These are phyloP conservation scores for Porites cylindrica DNA, from an alignment of 92 coral and sea anemone genomes.

Conservation along the genomic window DNA sequence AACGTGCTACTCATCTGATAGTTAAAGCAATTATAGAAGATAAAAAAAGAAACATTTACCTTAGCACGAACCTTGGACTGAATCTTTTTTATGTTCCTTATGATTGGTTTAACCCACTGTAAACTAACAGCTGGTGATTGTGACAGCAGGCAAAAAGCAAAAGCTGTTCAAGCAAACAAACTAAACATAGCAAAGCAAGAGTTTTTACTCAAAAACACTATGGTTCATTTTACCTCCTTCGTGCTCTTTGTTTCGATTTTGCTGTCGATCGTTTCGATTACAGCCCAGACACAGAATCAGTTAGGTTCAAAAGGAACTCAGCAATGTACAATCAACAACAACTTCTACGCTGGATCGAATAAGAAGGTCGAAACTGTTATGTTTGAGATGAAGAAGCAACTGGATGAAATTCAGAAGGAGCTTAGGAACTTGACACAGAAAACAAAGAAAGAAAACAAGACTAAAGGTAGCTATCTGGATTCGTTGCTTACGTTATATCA, in stretches of 20 bases:
- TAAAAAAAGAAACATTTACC: too few relatives aligned
- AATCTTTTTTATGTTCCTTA: background rate
- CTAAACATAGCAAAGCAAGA: background rate
- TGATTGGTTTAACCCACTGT: background rate
- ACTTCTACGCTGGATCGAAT: background rate
- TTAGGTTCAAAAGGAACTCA: background rate
- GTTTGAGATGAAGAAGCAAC: conserved; percentile 2
- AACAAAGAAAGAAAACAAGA: background rate
- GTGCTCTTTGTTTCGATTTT: background rate
- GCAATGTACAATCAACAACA: background rate
- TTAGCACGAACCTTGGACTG: background rate
- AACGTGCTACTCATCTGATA: too few relatives aligned
- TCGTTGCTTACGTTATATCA: too few relatives aligned
- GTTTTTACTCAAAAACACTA: background rate
- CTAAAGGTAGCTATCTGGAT: background rate
- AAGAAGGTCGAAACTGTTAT: background rate
- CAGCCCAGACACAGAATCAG: background rate
- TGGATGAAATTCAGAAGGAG: conserved; percentile 16
- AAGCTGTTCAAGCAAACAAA: background rate
- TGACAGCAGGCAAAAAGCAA: background rate
- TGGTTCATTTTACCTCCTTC: background rate
- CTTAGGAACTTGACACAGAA: conserved; percentile 19
- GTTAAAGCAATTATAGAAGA: too few relatives aligned
- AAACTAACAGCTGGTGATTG: background rate
- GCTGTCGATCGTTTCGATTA: background rate